Evolutionary conservation across 2,113 vertebrate genomes (phyloP).

Genomic region (Manacus vitellinus): DNA sequence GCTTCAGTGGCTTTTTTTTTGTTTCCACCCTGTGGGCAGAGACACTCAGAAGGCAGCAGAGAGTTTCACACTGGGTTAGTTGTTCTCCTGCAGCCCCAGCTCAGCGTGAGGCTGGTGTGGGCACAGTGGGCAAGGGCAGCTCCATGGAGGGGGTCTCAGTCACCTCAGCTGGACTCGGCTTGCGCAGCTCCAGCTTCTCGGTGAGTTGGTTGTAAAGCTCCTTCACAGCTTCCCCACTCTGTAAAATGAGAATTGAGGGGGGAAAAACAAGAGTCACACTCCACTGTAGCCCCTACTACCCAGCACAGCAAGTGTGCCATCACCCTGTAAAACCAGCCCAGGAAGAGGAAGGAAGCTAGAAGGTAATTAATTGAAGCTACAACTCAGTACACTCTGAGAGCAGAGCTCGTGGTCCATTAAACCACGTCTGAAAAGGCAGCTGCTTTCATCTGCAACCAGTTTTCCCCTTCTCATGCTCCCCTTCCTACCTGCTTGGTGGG

Average conservation of each 20-base stretch:
- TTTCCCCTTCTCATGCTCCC: background rate
- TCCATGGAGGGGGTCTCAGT: constrained; percentile 85
- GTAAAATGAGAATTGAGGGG: background rate
- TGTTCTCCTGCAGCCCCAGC: background rate
- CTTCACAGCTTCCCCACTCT: constrained; percentile 92
- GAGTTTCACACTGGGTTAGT: background rate
- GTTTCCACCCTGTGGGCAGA: background rate
- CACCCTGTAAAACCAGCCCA: background rate
- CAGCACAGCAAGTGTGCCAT: background rate
- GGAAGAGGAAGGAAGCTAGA: background rate
- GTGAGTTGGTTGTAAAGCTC: constrained; percentile 87
- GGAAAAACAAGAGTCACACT: background rate
- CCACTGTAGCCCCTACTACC: background rate
- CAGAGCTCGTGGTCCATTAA: background rate
- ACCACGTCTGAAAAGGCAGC: background rate
- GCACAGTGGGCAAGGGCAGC: constrained; percentile 84
- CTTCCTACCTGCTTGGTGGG: constrained; percentile 89
- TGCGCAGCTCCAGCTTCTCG: constrained; percentile 86
- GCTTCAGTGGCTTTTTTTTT: background rate
- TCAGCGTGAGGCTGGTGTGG: constrained; percentile 73
- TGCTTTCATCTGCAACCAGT: background rate
- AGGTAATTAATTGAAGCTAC: background rate
- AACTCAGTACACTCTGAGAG: background rate
- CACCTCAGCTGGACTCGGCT: constrained; percentile 81
- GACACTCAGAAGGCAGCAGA: background rate